Evolutionary conservation across 1,140 invertebrate species (phyloP).

Genomic region (Drosophila athabasca): DNA sequence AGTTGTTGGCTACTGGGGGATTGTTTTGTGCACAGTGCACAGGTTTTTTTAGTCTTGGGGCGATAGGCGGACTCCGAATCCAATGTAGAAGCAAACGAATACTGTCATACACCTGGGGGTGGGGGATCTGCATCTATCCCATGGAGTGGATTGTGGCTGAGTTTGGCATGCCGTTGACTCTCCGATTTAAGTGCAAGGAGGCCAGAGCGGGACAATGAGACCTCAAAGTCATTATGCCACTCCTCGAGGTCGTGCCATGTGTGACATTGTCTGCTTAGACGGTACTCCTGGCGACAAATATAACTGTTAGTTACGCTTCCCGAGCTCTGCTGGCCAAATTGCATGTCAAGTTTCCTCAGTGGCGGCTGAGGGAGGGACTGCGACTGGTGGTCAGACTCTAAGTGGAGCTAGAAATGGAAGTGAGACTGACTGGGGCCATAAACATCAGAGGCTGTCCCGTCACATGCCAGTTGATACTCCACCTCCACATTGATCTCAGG

Average conservation of each 20-base stretch:
- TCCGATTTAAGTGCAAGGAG: slow-evolving; percentile 54
- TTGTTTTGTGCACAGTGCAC: slow-evolving; percentile 10
- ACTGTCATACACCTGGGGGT: too few species aligned
- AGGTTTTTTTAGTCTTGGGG: too few species aligned
- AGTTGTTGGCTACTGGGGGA: slow-evolving; percentile 35
- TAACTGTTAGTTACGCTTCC: slow-evolving; percentile 66
- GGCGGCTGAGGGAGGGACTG: slow-evolving; percentile 1
- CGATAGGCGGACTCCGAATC: too few species aligned
- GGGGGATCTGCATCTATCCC: too few species aligned
- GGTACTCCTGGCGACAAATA: slow-evolving; percentile 63
- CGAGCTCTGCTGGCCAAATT: slow-evolving; percentile 61
- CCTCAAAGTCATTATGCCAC: slow-evolving; percentile 45
- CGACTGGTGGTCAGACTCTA: too few species aligned
- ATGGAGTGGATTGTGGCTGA: too few species aligned
- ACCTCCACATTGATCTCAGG: slow-evolving; percentile 12
- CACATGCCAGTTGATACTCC: slow-evolving; percentile 47
- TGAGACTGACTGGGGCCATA: slow-evolving; percentile 37
- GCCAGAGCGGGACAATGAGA: slow-evolving; percentile 2
- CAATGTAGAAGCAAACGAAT: too few species aligned
- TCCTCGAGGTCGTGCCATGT: slow-evolving; percentile 43
- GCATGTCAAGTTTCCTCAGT: slow-evolving; percentile 46
- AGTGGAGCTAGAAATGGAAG: neutral
- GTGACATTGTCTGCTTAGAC: slow-evolving; percentile 65
- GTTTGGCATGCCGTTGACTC: slow-evolving; percentile 27
- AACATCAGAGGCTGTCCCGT: slow-evolving; percentile 37